These are phyloP conservation scores for Orgyia antiqua DNA, from an alignment of 2,888 invertebrate genomes.

Conservation along the genomic window DNA sequence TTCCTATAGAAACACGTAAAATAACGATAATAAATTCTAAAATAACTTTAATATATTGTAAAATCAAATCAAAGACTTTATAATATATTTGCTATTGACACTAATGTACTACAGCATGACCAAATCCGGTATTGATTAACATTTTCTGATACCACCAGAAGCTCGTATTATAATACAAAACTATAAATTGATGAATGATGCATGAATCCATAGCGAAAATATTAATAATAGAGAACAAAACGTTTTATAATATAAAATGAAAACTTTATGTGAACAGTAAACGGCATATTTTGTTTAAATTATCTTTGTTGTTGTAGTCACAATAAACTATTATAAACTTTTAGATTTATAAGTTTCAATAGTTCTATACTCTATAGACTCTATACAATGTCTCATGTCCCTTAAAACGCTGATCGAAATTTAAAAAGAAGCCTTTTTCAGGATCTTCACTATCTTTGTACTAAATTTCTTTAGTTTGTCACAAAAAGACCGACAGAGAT, in stretches of 20 bases:
- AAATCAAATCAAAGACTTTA: constrained; percentile 29
- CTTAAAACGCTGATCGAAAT: no score
- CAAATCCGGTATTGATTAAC: constrained; percentile 58
- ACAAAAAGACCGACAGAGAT: no score
- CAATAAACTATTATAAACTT: no score
- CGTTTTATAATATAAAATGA: constrained; percentile 19
- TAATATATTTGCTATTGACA: constrained; percentile 57
- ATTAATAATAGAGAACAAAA: constrained; percentile 23
- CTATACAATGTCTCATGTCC: no score
- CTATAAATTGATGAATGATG: constrained; percentile 64
- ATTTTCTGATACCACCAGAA: constrained; percentile 67
- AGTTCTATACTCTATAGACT: no score
- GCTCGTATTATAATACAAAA: constrained; percentile 51
- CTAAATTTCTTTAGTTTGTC: no score
- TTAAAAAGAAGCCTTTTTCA: no score
- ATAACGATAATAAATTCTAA: constrained; percentile 32
- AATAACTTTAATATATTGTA: constrained; percentile 23
- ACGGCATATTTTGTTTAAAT: no score
- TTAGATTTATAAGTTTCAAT: no score
- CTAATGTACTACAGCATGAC: constrained; percentile 46
- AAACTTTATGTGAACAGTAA: no score
- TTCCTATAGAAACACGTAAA: constrained; percentile 15
- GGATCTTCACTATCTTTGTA: no score
- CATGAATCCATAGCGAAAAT: constrained; percentile 37
- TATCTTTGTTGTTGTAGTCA: no score